Base-by-base conservation (phyloP, 2,888 invertebrate genomes). In the Nomada fucata region DNA sequence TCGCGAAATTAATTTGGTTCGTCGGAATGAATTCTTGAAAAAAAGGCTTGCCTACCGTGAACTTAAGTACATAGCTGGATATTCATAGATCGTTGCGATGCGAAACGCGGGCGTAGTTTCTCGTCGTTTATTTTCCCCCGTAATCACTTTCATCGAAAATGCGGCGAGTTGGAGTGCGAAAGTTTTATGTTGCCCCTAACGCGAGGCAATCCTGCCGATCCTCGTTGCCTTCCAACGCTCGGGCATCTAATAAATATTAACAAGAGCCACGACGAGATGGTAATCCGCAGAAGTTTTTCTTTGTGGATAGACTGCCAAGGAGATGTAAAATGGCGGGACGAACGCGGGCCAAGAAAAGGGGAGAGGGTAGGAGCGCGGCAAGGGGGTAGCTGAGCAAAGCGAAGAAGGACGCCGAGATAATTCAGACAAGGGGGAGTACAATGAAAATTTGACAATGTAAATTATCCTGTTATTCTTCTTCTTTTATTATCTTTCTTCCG, bases 201-300 rank as follows among this genome's bases (percentile, higher is more conserved):
- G 65, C 80, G 76, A 83, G 73, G 82, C 83, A 84, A 82, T 85
- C 84, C 85, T 78, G 67, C 44, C 89, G 83, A 84, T 83, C 82
- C 80, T 60, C 83, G 60, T 68, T 59, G 82, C 76, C 87, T 81
- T 80, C 87, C 86, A 84, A 85, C 84, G 87, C 85, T 47, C 87
- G 76, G 87, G 86, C 89, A 83, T 89, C 90, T 91, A 90, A 92
- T 92, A 92, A 93, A 92, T 92, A 92, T 92, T 92, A 93, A 92
- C 92, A 90, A 90, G 90, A 89, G 89, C 89, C 86, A 85, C 88
- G 88, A 89, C 86, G 90, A 90, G 89, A 92, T 92, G 92, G 91
- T 92, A 92, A 92, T 92, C 91, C 91, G 78, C 88, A 86, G 86
- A 92, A 92, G 89, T 91, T 92, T 89, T 88, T 88, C 89, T 89